Percentiles rank a stretch among this genome's conserved stretches.
Conservation (phyloP, 2,888 invertebrate species). For the Perizoma affinitatum region DNA sequence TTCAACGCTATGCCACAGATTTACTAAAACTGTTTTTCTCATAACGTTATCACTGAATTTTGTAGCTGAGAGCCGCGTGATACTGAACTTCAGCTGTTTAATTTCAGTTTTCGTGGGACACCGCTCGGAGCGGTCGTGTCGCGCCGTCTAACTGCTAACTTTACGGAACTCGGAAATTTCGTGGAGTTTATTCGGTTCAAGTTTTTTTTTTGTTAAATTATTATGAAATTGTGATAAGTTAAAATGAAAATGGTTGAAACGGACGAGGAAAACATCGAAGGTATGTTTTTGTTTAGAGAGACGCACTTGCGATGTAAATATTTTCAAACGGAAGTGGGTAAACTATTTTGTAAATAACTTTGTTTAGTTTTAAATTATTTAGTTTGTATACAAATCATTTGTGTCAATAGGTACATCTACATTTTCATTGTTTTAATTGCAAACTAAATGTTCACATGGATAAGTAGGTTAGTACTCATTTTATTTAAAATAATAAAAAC, state of each 20-base stretch:
- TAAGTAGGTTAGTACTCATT: no score
- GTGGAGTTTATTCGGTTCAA: slow-evolving; percentile 40
- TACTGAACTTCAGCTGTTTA: slow-evolving; percentile 1
- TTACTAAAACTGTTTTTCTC: no score
- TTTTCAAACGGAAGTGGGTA: not conserved
- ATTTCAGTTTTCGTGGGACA: slow-evolving; percentile 44
- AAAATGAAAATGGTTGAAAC: slow-evolving; percentile 54
- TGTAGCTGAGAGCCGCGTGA: no score
- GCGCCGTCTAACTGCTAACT: slow-evolving; percentile 17
- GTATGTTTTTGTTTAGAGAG: slow-evolving; percentile 38
- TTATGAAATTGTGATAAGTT: slow-evolving; percentile 38
- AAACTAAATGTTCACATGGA: no score
- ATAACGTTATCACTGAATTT: no score
- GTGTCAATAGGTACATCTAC: no score
- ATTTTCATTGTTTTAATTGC: no score
- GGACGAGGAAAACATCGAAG: slow-evolving; percentile 67
- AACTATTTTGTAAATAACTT: not conserved
- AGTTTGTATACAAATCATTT: no score
- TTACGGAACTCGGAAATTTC: slow-evolving; percentile 18
- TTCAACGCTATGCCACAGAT: no score
- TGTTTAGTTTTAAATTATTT: not conserved
- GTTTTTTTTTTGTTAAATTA: slow-evolving; percentile 42
- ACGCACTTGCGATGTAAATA: not conserved
- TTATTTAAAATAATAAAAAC: no score
- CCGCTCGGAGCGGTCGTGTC: slow-evolving; percentile 46